Conservation (phyloP, 2,888 invertebrate species). For the Strigamia crassipes region DNA sequence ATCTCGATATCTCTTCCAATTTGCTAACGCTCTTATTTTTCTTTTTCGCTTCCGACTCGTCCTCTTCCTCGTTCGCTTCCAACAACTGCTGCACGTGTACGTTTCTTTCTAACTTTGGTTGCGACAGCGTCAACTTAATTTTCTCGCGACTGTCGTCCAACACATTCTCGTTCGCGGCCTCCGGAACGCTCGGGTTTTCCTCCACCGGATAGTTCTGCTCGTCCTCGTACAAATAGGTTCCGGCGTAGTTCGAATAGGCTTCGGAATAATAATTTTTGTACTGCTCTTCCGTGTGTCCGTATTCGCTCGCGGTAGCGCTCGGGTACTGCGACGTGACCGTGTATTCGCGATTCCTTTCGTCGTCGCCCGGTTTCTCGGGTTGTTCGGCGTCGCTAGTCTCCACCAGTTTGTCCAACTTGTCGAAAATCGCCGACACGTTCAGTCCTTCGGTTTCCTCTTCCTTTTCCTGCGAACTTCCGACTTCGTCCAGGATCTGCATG, state of each 20-base stretch:
- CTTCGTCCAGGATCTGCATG: not conserved
- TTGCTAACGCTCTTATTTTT: not conserved
- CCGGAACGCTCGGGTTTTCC: not conserved
- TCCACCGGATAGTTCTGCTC: not conserved
- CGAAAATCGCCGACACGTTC: not conserved
- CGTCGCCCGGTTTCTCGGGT: not conserved
- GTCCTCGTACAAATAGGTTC: not conserved
- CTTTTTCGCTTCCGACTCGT: not conserved
- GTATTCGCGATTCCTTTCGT: not conserved
- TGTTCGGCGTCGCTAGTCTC: not conserved
- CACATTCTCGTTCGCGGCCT: not conserved
- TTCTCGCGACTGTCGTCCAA: not conserved
- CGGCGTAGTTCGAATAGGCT: not conserved
- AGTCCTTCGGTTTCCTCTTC: not conserved
- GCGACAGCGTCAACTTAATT: not conserved
- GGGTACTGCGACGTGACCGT: not conserved
- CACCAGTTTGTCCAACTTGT: not conserved
- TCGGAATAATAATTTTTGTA: constrained; percentile 12
- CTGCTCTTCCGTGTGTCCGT: not conserved
- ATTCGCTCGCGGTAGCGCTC: not conserved
- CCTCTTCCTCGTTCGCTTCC: not conserved
- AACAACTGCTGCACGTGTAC: not conserved
- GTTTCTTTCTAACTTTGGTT: not conserved
- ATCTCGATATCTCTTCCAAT: not conserved
- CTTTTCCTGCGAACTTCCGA: not conserved